phyloP scores from a whole-genome alignment of 92 coral and sea anemone species.

The Siderastrea siderea region DNA sequence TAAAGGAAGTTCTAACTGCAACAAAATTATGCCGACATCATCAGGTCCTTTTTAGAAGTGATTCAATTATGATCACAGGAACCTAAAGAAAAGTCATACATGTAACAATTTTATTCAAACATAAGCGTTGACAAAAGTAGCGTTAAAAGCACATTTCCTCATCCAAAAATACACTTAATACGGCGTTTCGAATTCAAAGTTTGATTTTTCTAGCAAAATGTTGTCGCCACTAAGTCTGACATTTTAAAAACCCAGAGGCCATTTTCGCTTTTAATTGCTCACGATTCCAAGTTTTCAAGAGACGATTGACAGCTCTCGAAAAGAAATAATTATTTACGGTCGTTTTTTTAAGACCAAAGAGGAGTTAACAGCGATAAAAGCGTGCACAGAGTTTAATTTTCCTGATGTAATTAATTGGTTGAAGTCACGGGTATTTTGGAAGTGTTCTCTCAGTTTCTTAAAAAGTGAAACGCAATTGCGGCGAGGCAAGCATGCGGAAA shows the following conservation, averaged over 20 bases:
- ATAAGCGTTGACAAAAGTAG: background rate
- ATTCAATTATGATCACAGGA: background rate
- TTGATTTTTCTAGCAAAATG: background rate
- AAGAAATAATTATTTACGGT: background rate
- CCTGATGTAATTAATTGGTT: constrained; percentile 24
- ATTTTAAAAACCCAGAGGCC: constrained; percentile 6
- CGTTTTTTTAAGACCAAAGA: constrained; percentile 6
- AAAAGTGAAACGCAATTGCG: background rate
- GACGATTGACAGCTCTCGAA: background rate
- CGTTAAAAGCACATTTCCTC: background rate
- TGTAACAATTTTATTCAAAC: background rate
- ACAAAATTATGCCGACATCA: background rate
- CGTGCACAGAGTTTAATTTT: background rate
- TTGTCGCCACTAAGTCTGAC: constrained; percentile 40
- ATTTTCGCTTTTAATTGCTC: constrained; percentile 18
- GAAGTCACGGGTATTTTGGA: background rate
- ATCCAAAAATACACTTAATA: background rate
- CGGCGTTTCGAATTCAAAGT: background rate
- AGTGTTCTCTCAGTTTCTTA: background rate
- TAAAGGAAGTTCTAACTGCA: constrained; percentile 31
- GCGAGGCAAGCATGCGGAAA: background rate
- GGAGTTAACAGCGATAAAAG: background rate
- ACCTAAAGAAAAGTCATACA: background rate
- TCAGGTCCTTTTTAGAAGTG: background rate
- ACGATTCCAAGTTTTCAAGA: background rate